Evolutionary conservation across 2,797 vertebrate species (phyloP).

Genomic region (Fringilla coelebs): DNA sequence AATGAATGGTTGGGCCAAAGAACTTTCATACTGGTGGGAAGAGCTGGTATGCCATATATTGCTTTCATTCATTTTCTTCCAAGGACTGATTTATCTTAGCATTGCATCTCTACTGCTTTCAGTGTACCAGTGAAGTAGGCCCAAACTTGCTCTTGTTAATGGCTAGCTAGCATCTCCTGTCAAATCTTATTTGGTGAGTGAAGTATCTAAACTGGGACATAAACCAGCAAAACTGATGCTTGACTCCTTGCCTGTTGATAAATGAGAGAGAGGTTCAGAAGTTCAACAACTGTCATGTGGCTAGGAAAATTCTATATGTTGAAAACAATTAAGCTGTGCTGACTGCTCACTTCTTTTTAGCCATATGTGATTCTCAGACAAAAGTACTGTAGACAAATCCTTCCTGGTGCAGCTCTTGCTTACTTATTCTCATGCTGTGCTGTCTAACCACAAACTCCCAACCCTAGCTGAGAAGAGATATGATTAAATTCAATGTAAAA

Average conservation of each 20-base stretch:
- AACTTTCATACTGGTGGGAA: not conserved
- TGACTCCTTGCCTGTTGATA: not conserved
- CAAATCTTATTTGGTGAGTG: not conserved
- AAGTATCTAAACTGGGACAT: not conserved
- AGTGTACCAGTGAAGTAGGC: not conserved
- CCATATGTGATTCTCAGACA: rapidly evolving
- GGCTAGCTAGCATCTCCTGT: not conserved
- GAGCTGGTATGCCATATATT: not conserved
- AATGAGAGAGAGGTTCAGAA: not conserved
- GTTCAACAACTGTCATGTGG: not conserved
- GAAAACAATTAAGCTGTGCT: not conserved
- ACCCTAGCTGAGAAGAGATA: not conserved
- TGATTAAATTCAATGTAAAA: not conserved
- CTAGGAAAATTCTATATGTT: not conserved
- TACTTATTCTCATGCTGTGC: not conserved
- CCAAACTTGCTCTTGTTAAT: not conserved
- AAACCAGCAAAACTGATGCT: not conserved
- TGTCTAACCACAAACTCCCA: not conserved
- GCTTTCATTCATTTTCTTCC: not conserved
- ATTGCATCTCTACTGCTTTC: not conserved
- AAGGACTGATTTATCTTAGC: not conserved
- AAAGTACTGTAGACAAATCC: not conserved
- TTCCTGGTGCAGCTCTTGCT: not conserved
- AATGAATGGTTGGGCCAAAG: not conserved
- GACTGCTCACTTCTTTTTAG: not conserved